Percentiles rank a stretch among this genome's conserved stretches.
These are phyloP conservation scores for Cnemophilus loriae DNA, from an alignment of 2,113 vertebrate genomes.

Conservation along the genomic window DNA sequence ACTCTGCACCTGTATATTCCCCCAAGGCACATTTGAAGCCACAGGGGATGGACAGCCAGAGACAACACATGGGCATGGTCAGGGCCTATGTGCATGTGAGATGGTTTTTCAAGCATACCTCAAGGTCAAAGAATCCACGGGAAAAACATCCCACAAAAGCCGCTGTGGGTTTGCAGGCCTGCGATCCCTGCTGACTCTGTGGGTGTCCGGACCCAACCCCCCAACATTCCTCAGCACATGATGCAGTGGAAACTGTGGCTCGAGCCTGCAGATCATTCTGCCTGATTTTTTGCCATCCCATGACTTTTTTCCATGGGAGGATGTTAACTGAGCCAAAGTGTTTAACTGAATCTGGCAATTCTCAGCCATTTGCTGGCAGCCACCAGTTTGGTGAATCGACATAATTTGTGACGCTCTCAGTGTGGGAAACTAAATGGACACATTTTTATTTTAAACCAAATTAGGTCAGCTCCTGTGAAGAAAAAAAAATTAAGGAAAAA, in stretches of 20 bases:
- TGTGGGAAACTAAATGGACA: conserved; percentile 25
- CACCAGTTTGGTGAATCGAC: conserved; percentile 29
- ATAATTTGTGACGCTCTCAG: conserved; percentile 49
- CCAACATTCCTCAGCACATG: conserved; percentile 43
- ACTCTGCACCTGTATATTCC: conserved; percentile 30
- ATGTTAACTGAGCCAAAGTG: conserved; percentile 41
- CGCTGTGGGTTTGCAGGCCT: not conserved
- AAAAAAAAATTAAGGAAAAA: not conserved
- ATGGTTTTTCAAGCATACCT: not conserved
- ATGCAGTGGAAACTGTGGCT: conserved; percentile 63
- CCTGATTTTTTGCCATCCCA: conserved; percentile 43
- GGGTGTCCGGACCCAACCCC: conserved; percentile 27
- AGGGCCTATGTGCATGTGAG: not conserved
- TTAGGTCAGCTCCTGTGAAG: not conserved
- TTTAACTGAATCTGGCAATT: conserved; percentile 59
- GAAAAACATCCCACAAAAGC: conserved; percentile 1
- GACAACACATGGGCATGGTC: not conserved
- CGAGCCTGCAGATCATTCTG: conserved; percentile 14
- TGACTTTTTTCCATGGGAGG: conserved; percentile 61
- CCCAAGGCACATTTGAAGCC: not conserved
- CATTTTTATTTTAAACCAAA: not conserved
- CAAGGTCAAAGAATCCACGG: not conserved
- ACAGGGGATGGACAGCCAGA: not conserved
- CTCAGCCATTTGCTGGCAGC: conserved; percentile 23
- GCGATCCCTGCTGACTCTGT: not conserved